phyloP scores from a whole-genome alignment of 2,113 vertebrate species.

The Hucho hucho region DNA sequence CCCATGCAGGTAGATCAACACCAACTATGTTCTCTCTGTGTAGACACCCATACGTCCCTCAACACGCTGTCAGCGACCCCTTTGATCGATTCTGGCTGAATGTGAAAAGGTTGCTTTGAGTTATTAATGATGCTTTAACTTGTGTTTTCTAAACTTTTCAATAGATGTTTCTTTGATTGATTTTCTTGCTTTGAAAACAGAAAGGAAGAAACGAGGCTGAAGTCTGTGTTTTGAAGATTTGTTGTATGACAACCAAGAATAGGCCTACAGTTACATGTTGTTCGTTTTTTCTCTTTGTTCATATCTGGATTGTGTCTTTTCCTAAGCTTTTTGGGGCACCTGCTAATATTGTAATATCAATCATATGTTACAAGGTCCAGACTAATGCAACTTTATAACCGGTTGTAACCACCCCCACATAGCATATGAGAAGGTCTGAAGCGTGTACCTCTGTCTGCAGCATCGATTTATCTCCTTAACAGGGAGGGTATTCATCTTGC shows the following conservation, averaged over 20 bases:
- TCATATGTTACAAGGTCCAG: background rate
- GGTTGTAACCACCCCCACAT: background rate
- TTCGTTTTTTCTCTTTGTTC: background rate
- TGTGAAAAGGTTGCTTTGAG: slow-evolving; percentile 10
- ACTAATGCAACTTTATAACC: background rate
- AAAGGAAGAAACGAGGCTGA: background rate
- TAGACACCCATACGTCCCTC: slow-evolving; percentile 28
- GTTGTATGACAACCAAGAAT: slow-evolving; percentile 3
- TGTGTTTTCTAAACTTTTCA: slow-evolving; percentile 8
- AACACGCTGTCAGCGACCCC: slow-evolving; percentile 7
- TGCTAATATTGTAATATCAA: background rate
- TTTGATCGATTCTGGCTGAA: slow-evolving; percentile 19
- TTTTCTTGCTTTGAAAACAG: background rate
- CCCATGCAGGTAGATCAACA: slow-evolving; percentile 21
- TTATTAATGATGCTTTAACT: slow-evolving; percentile 26
- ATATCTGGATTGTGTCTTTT: background rate
- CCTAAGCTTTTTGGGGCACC: background rate
- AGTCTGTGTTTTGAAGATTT: background rate
- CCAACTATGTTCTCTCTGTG: slow-evolving; percentile 6
- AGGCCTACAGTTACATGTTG: slow-evolving; percentile 2
- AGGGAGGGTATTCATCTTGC: background rate
- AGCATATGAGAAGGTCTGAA: background rate
- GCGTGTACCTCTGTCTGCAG: background rate
- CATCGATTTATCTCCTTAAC: background rate
- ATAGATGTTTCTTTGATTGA: background rate